Conservation (phyloP, 2,113 vertebrate species). For the Diphyllodes magnificus region DNA sequence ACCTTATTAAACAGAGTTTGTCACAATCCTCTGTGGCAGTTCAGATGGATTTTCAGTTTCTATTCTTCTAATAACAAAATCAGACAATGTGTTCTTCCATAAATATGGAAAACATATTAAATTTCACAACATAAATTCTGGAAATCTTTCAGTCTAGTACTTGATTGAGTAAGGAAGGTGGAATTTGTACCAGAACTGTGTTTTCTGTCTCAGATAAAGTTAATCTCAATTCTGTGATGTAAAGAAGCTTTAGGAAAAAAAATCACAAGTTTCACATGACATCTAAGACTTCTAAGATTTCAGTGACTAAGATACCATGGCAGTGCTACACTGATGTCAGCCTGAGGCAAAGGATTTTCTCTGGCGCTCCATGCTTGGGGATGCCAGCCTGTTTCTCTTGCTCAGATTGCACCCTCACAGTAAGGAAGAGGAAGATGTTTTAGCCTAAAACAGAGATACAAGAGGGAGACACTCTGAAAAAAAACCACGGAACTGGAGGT, state of each 20-base stretch:
- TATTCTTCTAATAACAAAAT: neutral
- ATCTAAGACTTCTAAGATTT: neutral
- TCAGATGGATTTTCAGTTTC: neutral
- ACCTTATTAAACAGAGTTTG: neutral
- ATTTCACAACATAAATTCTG: neutral
- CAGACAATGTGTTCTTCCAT: neutral
- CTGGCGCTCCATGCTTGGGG: neutral
- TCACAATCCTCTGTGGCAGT: neutral
- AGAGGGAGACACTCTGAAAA: neutral
- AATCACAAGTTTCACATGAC: fast-evolving
- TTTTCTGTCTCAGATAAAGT: neutral
- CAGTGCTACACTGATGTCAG: neutral
- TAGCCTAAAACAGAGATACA: neutral
- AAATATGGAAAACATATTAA: neutral
- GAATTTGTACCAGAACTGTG: neutral
- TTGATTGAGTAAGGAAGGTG: neutral
- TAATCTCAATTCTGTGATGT: neutral
- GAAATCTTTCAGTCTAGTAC: neutral
- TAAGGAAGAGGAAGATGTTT: neutral
- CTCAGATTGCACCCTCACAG: neutral
- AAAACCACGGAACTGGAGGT: fast-evolving
- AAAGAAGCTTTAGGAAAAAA: neutral
- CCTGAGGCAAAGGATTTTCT: neutral
- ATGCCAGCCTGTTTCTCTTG: neutral
- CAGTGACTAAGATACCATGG: neutral